A percentile compares a stretch with the other conserved stretches of the same genome.
phyloP scores from a whole-genome alignment of 2,113 vertebrate genomes.

The Mesitornis unicolor region DNA sequence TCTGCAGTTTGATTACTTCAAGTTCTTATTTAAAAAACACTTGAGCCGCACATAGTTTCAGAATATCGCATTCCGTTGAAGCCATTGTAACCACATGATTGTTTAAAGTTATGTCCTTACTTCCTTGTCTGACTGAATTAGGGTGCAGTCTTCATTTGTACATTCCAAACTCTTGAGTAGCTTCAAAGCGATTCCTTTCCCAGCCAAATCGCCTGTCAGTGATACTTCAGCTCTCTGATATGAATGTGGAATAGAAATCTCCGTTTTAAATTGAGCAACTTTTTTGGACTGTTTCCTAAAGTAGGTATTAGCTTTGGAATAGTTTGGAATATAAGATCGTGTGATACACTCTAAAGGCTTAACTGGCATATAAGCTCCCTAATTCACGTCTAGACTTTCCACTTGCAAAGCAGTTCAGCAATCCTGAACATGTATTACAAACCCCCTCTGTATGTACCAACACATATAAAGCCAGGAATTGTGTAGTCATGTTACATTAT shows the following conservation, averaged over 20 bases:
- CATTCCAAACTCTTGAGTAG: constrained; percentile 56
- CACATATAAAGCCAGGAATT: neutral
- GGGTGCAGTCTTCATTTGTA: constrained; percentile 21
- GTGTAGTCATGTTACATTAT: neutral
- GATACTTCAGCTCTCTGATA: neutral
- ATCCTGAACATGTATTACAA: neutral
- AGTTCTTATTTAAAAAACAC: neutral
- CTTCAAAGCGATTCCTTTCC: constrained; percentile 48
- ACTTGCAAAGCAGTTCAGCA: neutral
- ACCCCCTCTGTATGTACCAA: neutral
- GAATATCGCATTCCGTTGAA: neutral
- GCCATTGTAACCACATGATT: constrained; percentile 23
- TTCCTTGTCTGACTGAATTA: constrained; percentile 57
- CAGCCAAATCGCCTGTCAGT: neutral
- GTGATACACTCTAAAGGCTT: neutral
- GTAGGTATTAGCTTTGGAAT: neutral
- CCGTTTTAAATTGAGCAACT: neutral
- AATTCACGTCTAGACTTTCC: neutral
- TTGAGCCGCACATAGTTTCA: neutral
- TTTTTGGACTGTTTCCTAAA: neutral
- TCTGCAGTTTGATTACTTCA: neutral
- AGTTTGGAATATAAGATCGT: neutral
- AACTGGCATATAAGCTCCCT: neutral
- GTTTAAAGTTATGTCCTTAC: constrained; percentile 2
- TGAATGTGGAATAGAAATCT: neutral